Base-by-base conservation (phyloP, 2,888 invertebrate species). In the Hemicrepidius hirtus region DNA sequence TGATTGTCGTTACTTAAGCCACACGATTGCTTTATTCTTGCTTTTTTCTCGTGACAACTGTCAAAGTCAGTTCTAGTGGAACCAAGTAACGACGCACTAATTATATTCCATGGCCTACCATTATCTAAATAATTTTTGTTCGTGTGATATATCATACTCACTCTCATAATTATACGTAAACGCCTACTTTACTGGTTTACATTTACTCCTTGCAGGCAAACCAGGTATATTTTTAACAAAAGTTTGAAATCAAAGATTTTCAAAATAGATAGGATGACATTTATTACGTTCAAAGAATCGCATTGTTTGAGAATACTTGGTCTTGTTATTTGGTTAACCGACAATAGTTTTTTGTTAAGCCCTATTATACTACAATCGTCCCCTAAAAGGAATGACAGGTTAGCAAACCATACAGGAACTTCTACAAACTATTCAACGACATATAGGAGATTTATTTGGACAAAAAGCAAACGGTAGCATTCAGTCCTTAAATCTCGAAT, bases 201-300 rank as follows among this genome's bases (percentile, higher is more conserved):
- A 77, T 74, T 75, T 76, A 77, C 78, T 78, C 77, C 76, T 73
- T 71, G 64, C 68, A 50, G 64, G 75, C 77, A 74, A 77, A 24
- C 78, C 77, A 81, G 80, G 79, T 77, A 79, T 78, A 81, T 81
- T 81, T 82, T 82, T 79, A 79, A 80, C 80, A 78, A 81, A 82
- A 82, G 80, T 82, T 78, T 77, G 77, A 81, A 82, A 67, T 83
- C 82, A 82, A 81, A 79, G 79, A 81, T 75, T 64, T 74, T 74
- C 70, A 77, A 79, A 80, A 78, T 80, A 78, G 80, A 68, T 78
- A 74, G 79, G 77, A 80, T 79, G 82, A 83, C 83, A 82, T 83
- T 82, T 82, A 82, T 81, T 80, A 77, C 78, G 76, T 74, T 78
- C 72, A 78, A 80, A 82, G 82, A 82, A 81, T 80, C 77, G 80